Conservation (phyloP, 2,113 vertebrate species). For the Mesembrinibis cayennensis region DNA sequence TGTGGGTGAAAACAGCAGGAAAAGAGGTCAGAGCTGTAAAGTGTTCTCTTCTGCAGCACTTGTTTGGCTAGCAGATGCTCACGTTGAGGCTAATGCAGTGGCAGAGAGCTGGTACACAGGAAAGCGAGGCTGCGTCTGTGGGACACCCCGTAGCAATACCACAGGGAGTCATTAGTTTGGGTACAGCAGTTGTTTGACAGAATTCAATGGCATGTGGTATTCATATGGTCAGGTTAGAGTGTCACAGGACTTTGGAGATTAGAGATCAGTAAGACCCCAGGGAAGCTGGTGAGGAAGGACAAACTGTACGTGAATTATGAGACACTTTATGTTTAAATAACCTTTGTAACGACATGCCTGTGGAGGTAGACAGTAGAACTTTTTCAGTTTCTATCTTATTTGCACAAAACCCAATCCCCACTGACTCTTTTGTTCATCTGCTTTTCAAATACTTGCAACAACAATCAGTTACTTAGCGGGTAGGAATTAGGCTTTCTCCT, state of each 20-base stretch:
- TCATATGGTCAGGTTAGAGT: not conserved
- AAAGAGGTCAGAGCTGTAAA: not conserved
- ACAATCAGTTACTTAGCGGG: not conserved
- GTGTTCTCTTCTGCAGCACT: not conserved
- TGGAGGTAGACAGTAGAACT: not conserved
- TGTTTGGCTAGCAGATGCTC: not conserved
- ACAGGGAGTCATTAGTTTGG: accelerated
- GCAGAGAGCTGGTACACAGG: not conserved
- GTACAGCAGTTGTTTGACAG: not conserved
- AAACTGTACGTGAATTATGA: not conserved
- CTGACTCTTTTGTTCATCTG: not conserved
- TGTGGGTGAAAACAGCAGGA: not conserved
- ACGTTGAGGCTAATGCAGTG: accelerated
- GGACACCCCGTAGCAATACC: not conserved
- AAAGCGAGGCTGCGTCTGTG: not conserved
- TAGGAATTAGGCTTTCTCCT: not conserved
- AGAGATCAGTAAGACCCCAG: not conserved
- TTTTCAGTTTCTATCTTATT: not conserved
- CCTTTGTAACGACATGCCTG: not conserved
- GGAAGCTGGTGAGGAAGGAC: not conserved
- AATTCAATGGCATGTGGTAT: accelerated
- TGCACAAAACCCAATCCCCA: not conserved
- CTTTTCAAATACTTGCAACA: not conserved
- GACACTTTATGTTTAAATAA: not conserved
- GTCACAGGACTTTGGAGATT: not conserved